A percentile compares a stretch with the other conserved stretches of the same genome.
These are phyloP conservation scores for Eidolon dupreanum DNA, from an alignment of 2,797 vertebrate species.

Conservation along the genomic window DNA sequence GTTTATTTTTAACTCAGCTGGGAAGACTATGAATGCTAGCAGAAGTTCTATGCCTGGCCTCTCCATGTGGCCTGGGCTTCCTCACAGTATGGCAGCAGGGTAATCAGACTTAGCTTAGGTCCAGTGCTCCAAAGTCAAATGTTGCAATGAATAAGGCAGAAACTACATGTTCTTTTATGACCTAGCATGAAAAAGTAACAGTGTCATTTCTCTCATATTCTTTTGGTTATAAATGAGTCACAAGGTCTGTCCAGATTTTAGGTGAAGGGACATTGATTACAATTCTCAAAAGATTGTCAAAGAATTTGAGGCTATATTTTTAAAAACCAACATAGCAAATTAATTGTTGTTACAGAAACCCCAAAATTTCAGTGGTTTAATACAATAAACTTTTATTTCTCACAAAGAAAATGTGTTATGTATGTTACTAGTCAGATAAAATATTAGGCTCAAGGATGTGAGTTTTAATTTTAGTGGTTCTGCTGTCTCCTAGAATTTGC, in stretches of 20 bases:
- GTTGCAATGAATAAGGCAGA: not conserved
- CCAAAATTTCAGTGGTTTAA: not conserved
- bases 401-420: not conserved
- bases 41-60: not conserved
- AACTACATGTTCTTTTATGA: not conserved
- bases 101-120: not conserved
- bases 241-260: not conserved
- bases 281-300: slow-evolving; percentile 6
- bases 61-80: not conserved
- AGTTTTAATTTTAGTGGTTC: not conserved
- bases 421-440: slow-evolving; percentile 18
- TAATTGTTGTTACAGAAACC: not conserved
- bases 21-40: not conserved
- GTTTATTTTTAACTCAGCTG: not conserved
- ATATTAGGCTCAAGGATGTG: not conserved
- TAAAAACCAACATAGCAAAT: not conserved
- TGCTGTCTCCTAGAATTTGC: not conserved
- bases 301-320: not conserved
- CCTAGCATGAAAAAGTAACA: not conserved
- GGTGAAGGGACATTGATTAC: not conserved
- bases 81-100: not conserved
- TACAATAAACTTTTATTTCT: not conserved
- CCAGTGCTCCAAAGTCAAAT: not conserved
- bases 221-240: not conserved
- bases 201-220: not conserved